phyloP scores from a whole-genome alignment of 2,888 invertebrate genomes.

The Theretra japonica region DNA sequence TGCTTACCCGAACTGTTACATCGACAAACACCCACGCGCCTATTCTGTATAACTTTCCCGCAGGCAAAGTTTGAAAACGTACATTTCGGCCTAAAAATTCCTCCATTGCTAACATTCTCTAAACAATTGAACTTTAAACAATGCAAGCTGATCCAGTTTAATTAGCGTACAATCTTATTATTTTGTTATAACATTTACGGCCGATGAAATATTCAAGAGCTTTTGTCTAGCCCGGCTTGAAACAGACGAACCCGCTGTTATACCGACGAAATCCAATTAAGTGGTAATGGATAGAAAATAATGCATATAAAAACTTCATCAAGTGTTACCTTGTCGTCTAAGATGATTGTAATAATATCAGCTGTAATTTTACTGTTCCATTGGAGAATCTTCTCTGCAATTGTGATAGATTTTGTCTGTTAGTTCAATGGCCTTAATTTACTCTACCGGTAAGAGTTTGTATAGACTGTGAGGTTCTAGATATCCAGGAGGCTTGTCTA shows the following conservation, averaged over 20 bases:
- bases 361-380: too few species aligned
- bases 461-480: too few species aligned
- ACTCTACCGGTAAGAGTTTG: too few species aligned
- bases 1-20: background rate
- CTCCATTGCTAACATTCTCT: background rate
- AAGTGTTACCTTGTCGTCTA: background rate
- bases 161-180: background rate
- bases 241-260: background rate
- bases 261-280: slow-evolving; percentile 4
- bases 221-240: slow-evolving; percentile 8
- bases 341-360: background rate
- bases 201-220: background rate
- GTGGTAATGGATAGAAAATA: background rate
- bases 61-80: background rate
- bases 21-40: background rate
- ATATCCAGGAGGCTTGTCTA: too few species aligned
- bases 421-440: too few species aligned
- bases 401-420: too few species aligned
- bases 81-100: background rate
- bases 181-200: background rate
- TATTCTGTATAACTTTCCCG: background rate
- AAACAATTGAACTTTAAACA: background rate
- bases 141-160: background rate
- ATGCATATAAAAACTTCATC: background rate
- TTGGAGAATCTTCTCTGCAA: too few species aligned